phyloP scores from a whole-genome alignment of 2,888 invertebrate genomes.

The Camponotus fellah region DNA sequence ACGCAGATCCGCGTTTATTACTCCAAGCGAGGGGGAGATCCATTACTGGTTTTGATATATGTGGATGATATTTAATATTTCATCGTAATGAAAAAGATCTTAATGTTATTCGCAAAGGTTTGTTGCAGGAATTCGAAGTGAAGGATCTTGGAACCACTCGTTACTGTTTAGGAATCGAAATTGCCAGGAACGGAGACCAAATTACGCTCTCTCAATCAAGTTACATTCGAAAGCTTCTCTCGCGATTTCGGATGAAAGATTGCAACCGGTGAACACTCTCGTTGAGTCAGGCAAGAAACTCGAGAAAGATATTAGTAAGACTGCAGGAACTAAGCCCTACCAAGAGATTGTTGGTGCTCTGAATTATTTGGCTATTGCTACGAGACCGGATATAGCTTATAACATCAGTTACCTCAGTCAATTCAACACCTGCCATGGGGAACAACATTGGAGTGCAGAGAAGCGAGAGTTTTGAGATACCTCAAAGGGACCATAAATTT shows the following conservation, averaged over 20 bases:
- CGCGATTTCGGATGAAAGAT: conserved; percentile 1
- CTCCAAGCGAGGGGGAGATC: background rate
- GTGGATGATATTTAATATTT: background rate
- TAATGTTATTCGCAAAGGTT: background rate
- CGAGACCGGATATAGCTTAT: background rate
- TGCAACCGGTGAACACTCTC: background rate
- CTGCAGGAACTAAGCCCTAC: background rate
- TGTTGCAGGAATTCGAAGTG: background rate
- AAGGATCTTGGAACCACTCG: background rate
- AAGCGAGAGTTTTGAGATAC: background rate
- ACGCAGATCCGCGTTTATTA: background rate
- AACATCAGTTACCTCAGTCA: background rate
- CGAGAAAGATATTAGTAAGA: background rate
- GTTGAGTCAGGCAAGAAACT: background rate
- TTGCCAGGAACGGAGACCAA: background rate
- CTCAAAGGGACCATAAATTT: background rate
- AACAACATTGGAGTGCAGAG: background rate
- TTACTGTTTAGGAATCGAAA: background rate
- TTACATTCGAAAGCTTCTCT: background rate
- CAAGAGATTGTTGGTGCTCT: background rate
- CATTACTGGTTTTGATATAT: background rate
- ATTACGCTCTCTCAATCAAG: background rate
- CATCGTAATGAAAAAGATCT: background rate
- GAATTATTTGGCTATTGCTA: background rate
- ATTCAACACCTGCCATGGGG: background rate